Percentiles rank a stretch among this genome's conserved stretches.
Conservation (phyloP, 2,888 invertebrate species). For the Aporophyla nigra region DNA sequence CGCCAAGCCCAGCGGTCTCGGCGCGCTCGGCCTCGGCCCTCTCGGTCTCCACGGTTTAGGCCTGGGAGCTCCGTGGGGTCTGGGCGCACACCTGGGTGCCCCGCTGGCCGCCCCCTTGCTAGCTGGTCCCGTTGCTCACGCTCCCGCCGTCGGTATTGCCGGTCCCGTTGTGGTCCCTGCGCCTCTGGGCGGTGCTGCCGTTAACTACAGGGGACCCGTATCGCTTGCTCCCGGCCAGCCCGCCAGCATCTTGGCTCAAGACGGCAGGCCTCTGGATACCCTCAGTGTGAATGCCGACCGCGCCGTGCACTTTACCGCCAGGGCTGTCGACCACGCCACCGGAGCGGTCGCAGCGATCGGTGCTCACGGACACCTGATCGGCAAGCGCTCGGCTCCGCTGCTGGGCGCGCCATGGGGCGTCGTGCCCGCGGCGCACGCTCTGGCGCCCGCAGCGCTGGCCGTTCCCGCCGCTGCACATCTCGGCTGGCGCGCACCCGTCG, state of each 20-base stretch:
- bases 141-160: conserved; percentile 69
- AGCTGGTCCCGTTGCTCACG: conserved; percentile 70
- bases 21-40: conserved; percentile 59
- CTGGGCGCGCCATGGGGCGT: conserved; percentile 70
- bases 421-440: conserved; percentile 71
- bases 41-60: conserved; percentile 65
- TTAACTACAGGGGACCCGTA: conserved; percentile 86
- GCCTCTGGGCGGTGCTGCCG: conserved; percentile 77
- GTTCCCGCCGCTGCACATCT: conserved; percentile 70
- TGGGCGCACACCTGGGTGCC: conserved; percentile 73
- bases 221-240: conserved; percentile 87
- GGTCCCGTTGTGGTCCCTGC: conserved; percentile 76
- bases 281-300: conserved; percentile 87
- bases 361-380: conserved; percentile 77
- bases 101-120: conserved; percentile 70
- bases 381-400: conserved; percentile 83
- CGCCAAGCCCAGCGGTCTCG: conserved; percentile 84
- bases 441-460: conserved; percentile 67
- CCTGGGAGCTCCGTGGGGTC: conserved; percentile 73
- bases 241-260: conserved; percentile 85
- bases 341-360: conserved; percentile 69
- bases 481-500: conserved; percentile 64
- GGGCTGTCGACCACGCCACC: conserved; percentile 78
- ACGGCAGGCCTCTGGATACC: conserved; percentile 88
- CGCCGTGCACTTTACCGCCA: conserved; percentile 84